Percentiles rank a stretch among this genome's conserved stretches.
phyloP scores from a whole-genome alignment of 2,888 invertebrate genomes.

The Cheilosia vernalis region DNA sequence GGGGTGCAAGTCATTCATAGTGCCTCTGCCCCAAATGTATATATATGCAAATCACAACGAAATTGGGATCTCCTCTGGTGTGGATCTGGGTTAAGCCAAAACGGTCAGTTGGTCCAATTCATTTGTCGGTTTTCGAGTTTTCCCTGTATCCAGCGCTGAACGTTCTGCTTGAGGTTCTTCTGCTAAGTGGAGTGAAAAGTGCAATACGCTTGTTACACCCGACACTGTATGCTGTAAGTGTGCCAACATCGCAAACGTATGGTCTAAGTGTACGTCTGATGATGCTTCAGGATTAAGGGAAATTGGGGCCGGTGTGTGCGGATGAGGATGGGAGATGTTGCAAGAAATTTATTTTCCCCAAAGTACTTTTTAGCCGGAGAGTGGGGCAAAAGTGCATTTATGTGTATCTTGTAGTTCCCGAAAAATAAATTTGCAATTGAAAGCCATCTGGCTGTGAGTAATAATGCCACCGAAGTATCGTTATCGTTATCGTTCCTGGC shows the following conservation, averaged over 20 bases:
- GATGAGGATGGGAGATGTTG: no score
- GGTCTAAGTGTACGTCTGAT: neutral
- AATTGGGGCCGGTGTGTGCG: neutral
- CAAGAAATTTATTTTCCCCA: no score
- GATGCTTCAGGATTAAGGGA: neutral
- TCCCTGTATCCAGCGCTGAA: neutral
- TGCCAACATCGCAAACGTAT: no score
- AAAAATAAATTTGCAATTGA: no score
- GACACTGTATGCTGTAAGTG: neutral
- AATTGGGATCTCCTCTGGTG: neutral
- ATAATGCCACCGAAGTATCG: no score
- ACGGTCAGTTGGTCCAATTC: neutral
- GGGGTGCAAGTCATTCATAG: neutral
- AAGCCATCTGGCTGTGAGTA: no score
- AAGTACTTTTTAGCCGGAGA: no score
- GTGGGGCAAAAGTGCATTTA: no score
- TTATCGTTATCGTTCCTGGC: no score
- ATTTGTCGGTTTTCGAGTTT: neutral
- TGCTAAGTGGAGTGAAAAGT: conserved; percentile 8
- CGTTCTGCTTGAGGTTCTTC: neutral
- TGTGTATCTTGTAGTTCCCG: no score
- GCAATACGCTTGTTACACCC: conserved; percentile 3
- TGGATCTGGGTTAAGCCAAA: conserved; percentile 3
- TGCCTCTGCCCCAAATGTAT: neutral
- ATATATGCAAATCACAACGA: neutral